Conservation (phyloP, 2,888 invertebrate genomes). For the Pristionchus maxplancki region DNA sequence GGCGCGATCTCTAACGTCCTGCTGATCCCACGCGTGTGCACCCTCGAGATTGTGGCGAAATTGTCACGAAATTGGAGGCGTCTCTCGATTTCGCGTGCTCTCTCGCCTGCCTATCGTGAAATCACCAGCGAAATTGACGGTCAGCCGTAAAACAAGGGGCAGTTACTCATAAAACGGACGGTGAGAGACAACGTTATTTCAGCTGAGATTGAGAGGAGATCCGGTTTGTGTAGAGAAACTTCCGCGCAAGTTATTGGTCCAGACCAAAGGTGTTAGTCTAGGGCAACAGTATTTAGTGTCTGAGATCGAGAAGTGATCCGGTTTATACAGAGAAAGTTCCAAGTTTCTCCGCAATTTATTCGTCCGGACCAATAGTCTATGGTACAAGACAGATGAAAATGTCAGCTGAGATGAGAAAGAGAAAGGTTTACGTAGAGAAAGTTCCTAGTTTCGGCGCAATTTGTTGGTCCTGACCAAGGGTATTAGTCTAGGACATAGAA, state of each 20-base stretch:
- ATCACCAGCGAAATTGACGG: background rate
- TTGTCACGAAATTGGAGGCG: background rate
- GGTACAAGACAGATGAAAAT: too few species aligned
- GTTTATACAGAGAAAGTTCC: background rate
- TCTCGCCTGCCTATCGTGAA: background rate
- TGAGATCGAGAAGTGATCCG: background rate
- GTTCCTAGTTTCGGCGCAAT: background rate
- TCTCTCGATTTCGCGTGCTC: background rate
- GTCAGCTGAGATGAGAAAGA: too few species aligned
- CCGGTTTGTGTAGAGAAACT: conserved; percentile 23
- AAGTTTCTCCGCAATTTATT: background rate
- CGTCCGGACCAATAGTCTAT: too few species aligned
- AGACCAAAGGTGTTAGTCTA: too few species aligned
- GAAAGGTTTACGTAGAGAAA: background rate
- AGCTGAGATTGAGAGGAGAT: background rate
- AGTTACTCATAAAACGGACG: background rate
- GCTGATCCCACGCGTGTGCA: background rate
- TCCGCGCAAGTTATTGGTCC: background rate
- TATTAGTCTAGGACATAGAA: too few species aligned
- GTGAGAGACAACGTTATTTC: conserved; percentile 21
- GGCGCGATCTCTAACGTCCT: background rate
- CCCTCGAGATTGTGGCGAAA: background rate
- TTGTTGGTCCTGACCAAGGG: background rate
- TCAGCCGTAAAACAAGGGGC: too few species aligned
- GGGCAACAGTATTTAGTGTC: too few species aligned